These are phyloP conservation scores for Drosophila affinis DNA, from an alignment of 2,888 invertebrate species.

Conservation along the genomic window DNA sequence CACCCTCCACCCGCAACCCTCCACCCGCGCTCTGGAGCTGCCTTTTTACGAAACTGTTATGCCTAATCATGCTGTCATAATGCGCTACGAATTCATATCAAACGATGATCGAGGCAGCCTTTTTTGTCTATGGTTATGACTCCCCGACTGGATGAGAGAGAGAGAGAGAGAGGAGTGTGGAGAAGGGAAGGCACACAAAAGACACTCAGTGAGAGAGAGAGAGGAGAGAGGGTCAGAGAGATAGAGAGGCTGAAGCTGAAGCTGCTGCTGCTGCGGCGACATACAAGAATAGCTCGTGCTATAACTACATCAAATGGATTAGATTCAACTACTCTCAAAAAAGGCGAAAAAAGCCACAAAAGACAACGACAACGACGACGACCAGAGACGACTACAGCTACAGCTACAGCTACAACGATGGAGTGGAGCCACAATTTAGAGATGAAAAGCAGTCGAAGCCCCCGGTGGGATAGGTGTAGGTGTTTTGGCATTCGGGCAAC, in stretches of 20 bases:
- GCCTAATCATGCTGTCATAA: slow-evolving; percentile 84
- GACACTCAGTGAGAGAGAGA: slow-evolving; percentile 20
- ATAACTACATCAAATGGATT: slow-evolving; percentile 81
- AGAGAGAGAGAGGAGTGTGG: background rate
- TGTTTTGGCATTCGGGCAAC: slow-evolving; percentile 69
- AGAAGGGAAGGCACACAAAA: background rate
- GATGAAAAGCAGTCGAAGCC: slow-evolving; percentile 45
- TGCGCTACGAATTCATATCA: slow-evolving; percentile 79
- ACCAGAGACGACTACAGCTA: slow-evolving; percentile 36
- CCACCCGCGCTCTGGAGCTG: slow-evolving; percentile 57
- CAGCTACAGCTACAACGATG: slow-evolving; percentile 39
- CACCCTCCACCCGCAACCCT: slow-evolving; percentile 57
- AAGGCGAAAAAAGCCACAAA: slow-evolving; percentile 76
- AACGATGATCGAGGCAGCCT: slow-evolving; percentile 80
- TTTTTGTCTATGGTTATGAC: slow-evolving; percentile 55
- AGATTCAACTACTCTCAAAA: slow-evolving; percentile 79
- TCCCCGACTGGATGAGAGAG: background rate
- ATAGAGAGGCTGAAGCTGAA: slow-evolving; percentile 17
- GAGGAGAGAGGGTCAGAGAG: slow-evolving; percentile 2
- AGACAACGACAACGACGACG: slow-evolving; percentile 54
- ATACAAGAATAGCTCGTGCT: slow-evolving; percentile 82
- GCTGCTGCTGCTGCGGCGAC: slow-evolving; percentile 34
- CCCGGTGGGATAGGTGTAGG: slow-evolving; percentile 65
- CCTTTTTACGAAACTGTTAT: slow-evolving; percentile 80
- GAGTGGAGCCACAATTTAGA: slow-evolving; percentile 15